Evolutionary conservation across 2,888 invertebrate species (phyloP).

Genomic region (Caradrina kadenii): DNA sequence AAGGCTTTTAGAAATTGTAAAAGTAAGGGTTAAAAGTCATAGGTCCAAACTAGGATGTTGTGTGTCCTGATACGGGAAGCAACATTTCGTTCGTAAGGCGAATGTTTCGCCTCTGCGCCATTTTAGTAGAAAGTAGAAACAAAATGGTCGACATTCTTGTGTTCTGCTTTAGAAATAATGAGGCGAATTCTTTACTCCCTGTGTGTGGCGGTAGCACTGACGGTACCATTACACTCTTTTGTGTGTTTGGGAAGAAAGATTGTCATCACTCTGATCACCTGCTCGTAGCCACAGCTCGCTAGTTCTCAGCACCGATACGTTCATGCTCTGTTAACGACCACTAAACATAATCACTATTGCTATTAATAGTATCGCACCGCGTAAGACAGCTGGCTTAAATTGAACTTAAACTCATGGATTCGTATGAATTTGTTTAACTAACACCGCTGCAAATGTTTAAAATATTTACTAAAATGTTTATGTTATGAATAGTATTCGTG

Average conservation of each 20-base stretch:
- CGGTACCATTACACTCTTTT: neutral
- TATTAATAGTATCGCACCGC: conserved; percentile 10
- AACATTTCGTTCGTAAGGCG: conserved; percentile 7
- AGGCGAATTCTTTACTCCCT: neutral
- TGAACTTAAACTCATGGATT: conserved; percentile 5
- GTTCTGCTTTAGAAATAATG: neutral
- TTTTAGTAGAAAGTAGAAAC: neutral
- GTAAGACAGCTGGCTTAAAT: conserved; percentile 2
- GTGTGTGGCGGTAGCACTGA: neutral
- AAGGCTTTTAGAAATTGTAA: neutral
- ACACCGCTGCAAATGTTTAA: neutral
- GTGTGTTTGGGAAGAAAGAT: neutral
- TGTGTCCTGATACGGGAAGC: conserved; percentile 7
- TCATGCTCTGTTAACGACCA: conserved; percentile 36
- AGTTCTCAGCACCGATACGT: conserved; percentile 5
- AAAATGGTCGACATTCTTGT: neutral
- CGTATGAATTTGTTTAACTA: neutral
- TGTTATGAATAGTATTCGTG: neutral
- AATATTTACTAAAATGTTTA: neutral
- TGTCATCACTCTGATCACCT: neutral
- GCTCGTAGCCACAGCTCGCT: neutral
- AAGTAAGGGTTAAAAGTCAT: neutral
- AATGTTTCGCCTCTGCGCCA: neutral
- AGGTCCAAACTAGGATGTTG: conserved; percentile 1
- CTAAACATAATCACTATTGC: conserved; percentile 8